phyloP scores from a whole-genome alignment of 2,113 vertebrate species.

The Brachyistius frenatus region DNA sequence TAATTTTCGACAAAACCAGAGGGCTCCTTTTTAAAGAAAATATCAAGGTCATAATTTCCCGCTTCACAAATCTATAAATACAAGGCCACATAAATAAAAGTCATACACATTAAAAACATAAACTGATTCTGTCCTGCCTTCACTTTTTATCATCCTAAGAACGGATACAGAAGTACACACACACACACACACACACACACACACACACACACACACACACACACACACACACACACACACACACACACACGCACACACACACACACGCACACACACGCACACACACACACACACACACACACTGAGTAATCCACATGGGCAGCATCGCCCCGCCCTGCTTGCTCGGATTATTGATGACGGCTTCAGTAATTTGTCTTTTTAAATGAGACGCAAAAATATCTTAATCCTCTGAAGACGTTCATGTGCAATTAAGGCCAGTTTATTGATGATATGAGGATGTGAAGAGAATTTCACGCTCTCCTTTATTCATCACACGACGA shows the following conservation, averaged over 20 bases:
- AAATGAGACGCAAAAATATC: constrained; percentile 49
- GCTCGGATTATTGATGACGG: constrained; percentile 42
- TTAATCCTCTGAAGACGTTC: constrained; percentile 54
- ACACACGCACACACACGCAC: neutral
- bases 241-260: neutral
- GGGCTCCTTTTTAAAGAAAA: neutral
- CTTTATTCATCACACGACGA: constrained; percentile 26
- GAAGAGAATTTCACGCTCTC: constrained; percentile 4
- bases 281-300: constrained; percentile 4
- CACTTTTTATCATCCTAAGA: neutral
- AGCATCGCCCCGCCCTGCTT: constrained; percentile 8
- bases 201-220: neutral
- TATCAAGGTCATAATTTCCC: neutral
- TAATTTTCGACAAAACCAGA: no score
- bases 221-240: constrained; percentile 9
- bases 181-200: neutral
- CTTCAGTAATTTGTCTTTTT: constrained; percentile 53
- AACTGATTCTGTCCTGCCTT: neutral
- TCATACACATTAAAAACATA: neutral
- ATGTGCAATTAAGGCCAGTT: constrained; percentile 52
- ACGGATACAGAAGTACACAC: neutral
- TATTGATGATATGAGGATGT: constrained; percentile 39
- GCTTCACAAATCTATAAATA: no score
- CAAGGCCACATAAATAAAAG: no score
- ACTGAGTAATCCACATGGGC: neutral